Base-by-base conservation (phyloP, 2,797 vertebrate genomes). In the Delichon dasypus region DNA sequence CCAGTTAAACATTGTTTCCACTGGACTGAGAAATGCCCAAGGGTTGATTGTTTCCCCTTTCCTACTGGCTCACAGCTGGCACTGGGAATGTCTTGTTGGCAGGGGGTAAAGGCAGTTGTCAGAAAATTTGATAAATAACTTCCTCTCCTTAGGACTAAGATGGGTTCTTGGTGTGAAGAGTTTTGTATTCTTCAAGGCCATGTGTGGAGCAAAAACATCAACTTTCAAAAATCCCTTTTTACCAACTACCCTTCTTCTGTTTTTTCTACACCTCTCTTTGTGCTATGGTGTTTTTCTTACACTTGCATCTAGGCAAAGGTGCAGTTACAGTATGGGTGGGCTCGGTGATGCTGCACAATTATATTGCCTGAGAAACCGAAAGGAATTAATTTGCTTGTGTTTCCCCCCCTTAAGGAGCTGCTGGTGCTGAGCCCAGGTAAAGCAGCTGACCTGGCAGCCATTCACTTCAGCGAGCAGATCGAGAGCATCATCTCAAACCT, bases 391-490 rank as follows among this genome's bases (percentile, higher is more conserved):
- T n/a, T 61, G 64, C 6, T 91, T 82, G 80, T 85, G 36, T 77
- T 57, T 95, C 51, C 48, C 48, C 94, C 78, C 74, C 72, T 15
- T 95, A 95, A 99, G 99, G 99, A 99, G 83, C 92, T 99, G 88
- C 97, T 99, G 89, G 97, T 96, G 73, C 96, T 99, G 91, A 98
- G 98, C 95, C 98, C 99, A 1, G 97, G 96, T 81, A 99, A 98
- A 97, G 98, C 98, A 89, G 99, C 99, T 20, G 99, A 99, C 40
- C 89, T 99, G 71, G 98, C 99, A 70, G 91, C 98, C 58, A 98
- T 98, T 90, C 99, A 99, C 96, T 99, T 99, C 84, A 60, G 95
- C 7, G 97, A 98, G 36, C 97, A 99, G 90, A 97, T 99, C 53
- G 97, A 98, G 89, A 93, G 95, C 47, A 98, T 99, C 80, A 93